Evolutionary conservation across 2,797 vertebrate species (phyloP), one percentile per base, ranked within the genome.

Genomic region (Ataeniobius toweri): DNA sequence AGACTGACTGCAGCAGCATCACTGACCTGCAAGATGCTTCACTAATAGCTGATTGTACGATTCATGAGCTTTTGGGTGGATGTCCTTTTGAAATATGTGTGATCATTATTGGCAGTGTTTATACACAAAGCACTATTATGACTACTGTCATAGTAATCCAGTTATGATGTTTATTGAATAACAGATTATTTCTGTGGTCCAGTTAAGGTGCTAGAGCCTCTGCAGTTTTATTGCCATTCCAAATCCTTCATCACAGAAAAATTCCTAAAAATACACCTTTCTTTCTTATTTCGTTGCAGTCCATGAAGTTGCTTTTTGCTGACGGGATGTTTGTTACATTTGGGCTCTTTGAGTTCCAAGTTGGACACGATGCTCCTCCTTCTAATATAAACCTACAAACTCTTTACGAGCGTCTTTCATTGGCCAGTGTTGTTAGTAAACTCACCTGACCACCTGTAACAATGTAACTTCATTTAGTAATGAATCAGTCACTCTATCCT

Each of bases 1-100:
- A 76, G 85, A 88, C 61, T 9, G 63, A 26, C 75, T 76, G 65
- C 39, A 56, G 65, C 16, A 13, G 26, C 48, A 39, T 22, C 36
- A 7, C 39, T 53, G 61, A 46, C 67, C 67, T 69, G 67, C 67
- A 55, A 53, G 51, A 53, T 74, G 67, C 31, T 61, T 28, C 71
- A 46, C 46, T 59, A 36, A 65, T 20, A 41, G 41, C 13, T 81
- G 50, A 74, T 79, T 65, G 39, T 71, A 12, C 39, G 61, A 67
- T 26, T 74, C 0, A 22, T 31, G 7, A 48, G 80, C 5, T 80
- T 76, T 55, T 50, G 6, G 74, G 50, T 65, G 13, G 2, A 44
- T 16, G 69, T 56, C 20, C 10, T 55, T 7, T 13, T 1, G 31
- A 58, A 71, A 26, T 46, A 2, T 26, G 46, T 26, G 24, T n/a